Conservation (phyloP, 2,888 invertebrate species). For the Parnassius glacialis region DNA sequence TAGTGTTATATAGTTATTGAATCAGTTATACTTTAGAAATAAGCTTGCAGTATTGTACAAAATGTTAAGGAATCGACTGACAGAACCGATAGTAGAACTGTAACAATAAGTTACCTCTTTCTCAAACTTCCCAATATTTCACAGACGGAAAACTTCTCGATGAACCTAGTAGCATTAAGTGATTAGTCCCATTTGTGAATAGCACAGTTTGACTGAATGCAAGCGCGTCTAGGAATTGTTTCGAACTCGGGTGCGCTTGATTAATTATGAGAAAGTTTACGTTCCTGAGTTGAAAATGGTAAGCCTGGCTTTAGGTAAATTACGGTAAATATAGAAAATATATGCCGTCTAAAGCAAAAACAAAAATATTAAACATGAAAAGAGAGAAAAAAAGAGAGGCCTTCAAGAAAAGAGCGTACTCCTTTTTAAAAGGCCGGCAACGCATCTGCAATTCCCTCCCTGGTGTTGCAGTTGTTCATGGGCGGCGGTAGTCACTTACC, state of each 20-base stretch:
- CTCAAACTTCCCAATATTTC: slow-evolving; percentile 68
- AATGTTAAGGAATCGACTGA: background rate
- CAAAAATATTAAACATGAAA: too few relatives aligned
- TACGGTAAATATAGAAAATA: background rate
- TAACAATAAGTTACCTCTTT: slow-evolving; percentile 45
- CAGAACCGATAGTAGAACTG: slow-evolving; percentile 4
- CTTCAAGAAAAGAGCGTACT: too few relatives aligned
- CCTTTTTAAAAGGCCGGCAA: too few relatives aligned
- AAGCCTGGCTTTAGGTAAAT: background rate
- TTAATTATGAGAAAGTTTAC: slow-evolving; percentile 34
- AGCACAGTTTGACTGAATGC: slow-evolving; percentile 53
- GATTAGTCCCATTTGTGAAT: slow-evolving; percentile 74
- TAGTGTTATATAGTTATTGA: too few relatives aligned
- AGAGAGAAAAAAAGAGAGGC: too few relatives aligned
- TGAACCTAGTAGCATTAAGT: slow-evolving; percentile 67
- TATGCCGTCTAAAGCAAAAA: too few relatives aligned
- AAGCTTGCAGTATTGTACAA: too few relatives aligned
- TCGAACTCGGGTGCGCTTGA: slow-evolving; percentile 39
- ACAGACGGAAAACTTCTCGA: slow-evolving; percentile 50
- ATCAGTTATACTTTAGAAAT: too few relatives aligned
- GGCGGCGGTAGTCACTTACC: too few relatives aligned
- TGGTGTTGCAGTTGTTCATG: too few relatives aligned
- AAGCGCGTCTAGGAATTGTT: slow-evolving; percentile 35
- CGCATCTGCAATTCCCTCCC: too few relatives aligned
- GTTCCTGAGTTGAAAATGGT: slow-evolving; percentile 1